phyloP scores from a whole-genome alignment of 2,888 invertebrate genomes.

The Oxystoma pomonae region DNA sequence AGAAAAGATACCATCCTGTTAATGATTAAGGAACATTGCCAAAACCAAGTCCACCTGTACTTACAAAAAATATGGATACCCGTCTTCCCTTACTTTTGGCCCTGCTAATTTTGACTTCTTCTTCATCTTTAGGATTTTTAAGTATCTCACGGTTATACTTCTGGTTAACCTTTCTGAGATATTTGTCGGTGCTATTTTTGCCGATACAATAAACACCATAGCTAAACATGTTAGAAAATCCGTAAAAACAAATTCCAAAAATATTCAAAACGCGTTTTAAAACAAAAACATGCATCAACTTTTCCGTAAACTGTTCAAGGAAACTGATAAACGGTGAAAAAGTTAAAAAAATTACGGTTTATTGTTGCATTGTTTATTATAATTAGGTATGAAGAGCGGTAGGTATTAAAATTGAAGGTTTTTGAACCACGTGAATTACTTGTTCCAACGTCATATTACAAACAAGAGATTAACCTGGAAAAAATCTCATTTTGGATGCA shows the following conservation, averaged over 20 bases:
- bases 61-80: constrained; percentile 22
- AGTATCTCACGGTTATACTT: constrained; percentile 12
- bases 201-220: constrained; percentile 8
- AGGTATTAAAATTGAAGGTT: background rate
- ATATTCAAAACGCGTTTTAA: background rate
- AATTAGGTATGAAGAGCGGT: background rate
- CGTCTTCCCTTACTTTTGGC: constrained; percentile 18
- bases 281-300: background rate
- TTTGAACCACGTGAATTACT: background rate
- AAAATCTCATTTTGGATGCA: too few species aligned
- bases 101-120: constrained; percentile 8
- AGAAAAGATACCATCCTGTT: too few species aligned
- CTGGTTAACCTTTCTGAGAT: constrained; percentile 16
- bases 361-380: background rate
- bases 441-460: background rate
- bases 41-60: too few species aligned
- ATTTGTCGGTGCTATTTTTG: constrained; percentile 11
- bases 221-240: constrained; percentile 22
- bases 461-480: too few species aligned
- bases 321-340: background rate
- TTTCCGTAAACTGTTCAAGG: background rate
- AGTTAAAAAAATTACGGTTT: background rate
- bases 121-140: constrained; percentile 4
- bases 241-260: background rate
- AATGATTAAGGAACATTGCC: too few species aligned